phyloP scores from a whole-genome alignment of 2,113 vertebrate species.

The Emydocephalus ijimae region DNA sequence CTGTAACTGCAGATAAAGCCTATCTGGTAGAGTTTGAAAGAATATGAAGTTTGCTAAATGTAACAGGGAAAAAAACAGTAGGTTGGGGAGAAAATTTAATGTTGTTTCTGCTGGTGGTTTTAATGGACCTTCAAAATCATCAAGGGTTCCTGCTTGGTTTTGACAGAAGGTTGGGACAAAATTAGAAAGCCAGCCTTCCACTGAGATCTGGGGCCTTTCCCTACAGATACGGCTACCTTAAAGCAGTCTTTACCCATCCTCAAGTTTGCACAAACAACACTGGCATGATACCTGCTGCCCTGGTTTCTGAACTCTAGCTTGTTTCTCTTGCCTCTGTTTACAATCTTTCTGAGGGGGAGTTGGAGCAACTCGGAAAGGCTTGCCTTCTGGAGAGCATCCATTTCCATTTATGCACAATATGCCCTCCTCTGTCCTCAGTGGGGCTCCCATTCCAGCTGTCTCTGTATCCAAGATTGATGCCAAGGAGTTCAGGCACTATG shows the following conservation, averaged over 20 bases:
- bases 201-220: neutral
- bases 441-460: slow-evolving; percentile 63
- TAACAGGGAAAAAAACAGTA: neutral
- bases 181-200: slow-evolving; percentile 59
- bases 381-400: slow-evolving; percentile 50
- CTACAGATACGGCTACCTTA: neutral
- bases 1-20: neutral
- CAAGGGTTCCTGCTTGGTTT: slow-evolving; percentile 36
- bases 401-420: slow-evolving; percentile 65
- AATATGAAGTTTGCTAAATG: neutral
- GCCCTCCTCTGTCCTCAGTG: slow-evolving; percentile 63
- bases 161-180: slow-evolving; percentile 71
- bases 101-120: neutral
- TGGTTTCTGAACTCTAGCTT: neutral
- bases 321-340: neutral
- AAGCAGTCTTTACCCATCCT: neutral
- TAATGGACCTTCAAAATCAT: neutral
- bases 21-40: neutral
- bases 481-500: slow-evolving; percentile 62
- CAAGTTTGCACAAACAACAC: neutral
- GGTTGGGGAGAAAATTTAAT: neutral
- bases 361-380: neutral
- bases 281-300: neutral
- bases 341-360: neutral
- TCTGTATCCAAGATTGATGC: slow-evolving; percentile 76